phyloP scores from a whole-genome alignment of 2,113 vertebrate species.

The Bambusicola thoracicus region DNA sequence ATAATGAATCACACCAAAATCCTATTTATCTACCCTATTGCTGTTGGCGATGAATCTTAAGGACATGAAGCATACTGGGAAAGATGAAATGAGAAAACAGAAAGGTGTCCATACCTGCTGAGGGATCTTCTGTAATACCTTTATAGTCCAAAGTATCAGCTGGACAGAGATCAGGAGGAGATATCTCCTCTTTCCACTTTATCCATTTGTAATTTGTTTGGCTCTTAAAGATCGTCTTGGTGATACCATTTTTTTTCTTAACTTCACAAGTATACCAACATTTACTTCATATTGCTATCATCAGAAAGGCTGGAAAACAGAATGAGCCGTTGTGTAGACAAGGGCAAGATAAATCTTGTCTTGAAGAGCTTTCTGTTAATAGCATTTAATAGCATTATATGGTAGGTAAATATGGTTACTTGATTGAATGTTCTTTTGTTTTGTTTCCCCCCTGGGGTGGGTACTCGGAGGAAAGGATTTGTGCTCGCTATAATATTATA shows the following conservation, averaged over 20 bases:
- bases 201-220: background rate
- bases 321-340: background rate
- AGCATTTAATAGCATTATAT: background rate
- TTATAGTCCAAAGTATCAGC: background rate
- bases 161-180: background rate
- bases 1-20: background rate
- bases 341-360: background rate
- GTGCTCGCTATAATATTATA: background rate
- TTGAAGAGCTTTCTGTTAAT: background rate
- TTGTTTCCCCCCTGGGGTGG: background rate
- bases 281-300: background rate
- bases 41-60: background rate
- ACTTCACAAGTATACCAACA: background rate
- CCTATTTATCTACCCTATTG: background rate
- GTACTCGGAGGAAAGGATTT: background rate
- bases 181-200: background rate
- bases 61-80: background rate
- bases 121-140: background rate
- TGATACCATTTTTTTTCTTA: background rate
- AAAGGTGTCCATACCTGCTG: background rate
- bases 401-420: background rate
- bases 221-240: background rate
- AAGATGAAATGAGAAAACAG: background rate
- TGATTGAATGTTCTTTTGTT: background rate
- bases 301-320: background rate